Conservation (phyloP, 2,797 vertebrate species). For the Pelobates cultripes region DNA sequence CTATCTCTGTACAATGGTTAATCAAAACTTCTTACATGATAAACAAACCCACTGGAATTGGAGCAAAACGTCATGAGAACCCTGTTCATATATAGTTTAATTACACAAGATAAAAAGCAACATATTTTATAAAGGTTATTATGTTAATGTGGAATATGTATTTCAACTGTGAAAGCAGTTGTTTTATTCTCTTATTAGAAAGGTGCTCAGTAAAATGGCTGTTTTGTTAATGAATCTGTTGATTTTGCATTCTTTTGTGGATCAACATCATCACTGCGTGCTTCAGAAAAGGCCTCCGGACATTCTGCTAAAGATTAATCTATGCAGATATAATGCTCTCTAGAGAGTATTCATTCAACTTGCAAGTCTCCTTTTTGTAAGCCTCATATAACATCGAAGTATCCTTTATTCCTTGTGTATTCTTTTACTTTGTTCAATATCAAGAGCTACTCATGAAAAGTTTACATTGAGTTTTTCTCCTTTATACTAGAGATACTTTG, state of each 20-base stretch:
- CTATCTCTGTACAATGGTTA: too few species aligned
- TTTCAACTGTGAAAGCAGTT: too few species aligned
- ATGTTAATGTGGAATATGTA: too few species aligned
- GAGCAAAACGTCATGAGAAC: too few species aligned
- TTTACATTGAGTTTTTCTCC: too few species aligned
- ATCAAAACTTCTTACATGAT: too few species aligned
- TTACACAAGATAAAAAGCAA: too few species aligned
- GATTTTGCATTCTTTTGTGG: conserved; percentile 40
- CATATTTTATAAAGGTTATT: too few species aligned
- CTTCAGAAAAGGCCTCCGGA: conserved; percentile 22
- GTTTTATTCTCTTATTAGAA: background rate
- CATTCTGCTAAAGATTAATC: conserved; percentile 9
- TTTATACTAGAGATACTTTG: too few species aligned
- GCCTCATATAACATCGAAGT: conserved; percentile 18
- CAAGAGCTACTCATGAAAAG: background rate
- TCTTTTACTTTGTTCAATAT: background rate
- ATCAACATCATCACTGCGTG: conserved; percentile 3
- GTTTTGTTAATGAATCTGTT: conserved; percentile 11
- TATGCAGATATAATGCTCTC: conserved; percentile 32
- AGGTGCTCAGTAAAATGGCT: background rate
- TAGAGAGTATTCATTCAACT: conserved; percentile 29
- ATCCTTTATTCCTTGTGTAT: background rate
- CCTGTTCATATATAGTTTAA: too few species aligned
- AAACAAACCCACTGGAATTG: too few species aligned
- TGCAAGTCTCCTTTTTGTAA: background rate